These are phyloP conservation scores for Drosophila kikkawai DNA, from an alignment of 1,140 invertebrate species.

Conservation along the genomic window DNA sequence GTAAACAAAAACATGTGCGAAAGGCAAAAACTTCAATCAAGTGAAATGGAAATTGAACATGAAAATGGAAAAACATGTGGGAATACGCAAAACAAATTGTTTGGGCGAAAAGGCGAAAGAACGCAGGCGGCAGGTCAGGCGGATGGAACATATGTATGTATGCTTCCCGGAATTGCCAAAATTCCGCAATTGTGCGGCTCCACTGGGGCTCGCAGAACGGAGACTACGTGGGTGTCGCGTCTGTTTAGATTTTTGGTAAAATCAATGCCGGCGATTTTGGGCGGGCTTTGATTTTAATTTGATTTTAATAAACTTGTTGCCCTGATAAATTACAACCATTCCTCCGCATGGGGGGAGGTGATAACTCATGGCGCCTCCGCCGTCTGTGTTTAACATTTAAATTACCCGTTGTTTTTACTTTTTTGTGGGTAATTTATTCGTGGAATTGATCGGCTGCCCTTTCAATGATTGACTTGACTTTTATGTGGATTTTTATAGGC, in stretches of 20 bases:
- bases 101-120: constrained; percentile 36
- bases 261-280: constrained; percentile 21
- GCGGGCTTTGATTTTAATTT: constrained; percentile 38
- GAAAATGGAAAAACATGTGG: constrained; percentile 32
- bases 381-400: constrained; percentile 50
- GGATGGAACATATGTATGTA: constrained; percentile 44
- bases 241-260: constrained; percentile 51
- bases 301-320: constrained; percentile 49
- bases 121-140: constrained; percentile 36
- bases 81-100: constrained; percentile 50
- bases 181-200: constrained; percentile 44
- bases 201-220: constrained; percentile 30
- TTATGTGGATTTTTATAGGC: constrained; percentile 67
- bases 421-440: constrained; percentile 58
- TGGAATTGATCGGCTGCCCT: constrained; percentile 42
- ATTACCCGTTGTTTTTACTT: constrained; percentile 30
- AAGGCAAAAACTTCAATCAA: constrained; percentile 58
- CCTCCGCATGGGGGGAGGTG: constrained; percentile 2
- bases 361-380: constrained; percentile 47
- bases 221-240: constrained; percentile 60
- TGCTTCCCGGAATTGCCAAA: constrained; percentile 47
- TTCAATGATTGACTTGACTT: constrained; percentile 54
- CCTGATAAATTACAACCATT: constrained; percentile 27
- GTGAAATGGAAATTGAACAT: constrained; percentile 53
- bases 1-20: constrained; percentile 59